These are phyloP conservation scores for Ceraclea dissimilis DNA, from an alignment of 2,888 invertebrate genomes.

Conservation along the genomic window DNA sequence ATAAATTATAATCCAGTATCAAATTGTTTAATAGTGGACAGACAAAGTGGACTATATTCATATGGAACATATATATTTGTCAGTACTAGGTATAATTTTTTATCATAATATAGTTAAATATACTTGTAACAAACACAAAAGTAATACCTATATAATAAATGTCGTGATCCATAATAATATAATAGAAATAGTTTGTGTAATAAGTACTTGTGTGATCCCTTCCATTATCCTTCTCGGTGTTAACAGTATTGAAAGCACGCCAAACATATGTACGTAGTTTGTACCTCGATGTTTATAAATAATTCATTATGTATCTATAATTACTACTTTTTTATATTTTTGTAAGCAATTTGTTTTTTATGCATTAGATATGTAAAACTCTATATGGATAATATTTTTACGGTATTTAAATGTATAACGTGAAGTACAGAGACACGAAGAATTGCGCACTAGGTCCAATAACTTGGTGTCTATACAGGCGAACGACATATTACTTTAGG, in stretches of 20 bases:
- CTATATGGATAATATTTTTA: background rate
- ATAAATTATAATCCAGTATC: background rate
- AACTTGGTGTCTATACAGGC: too few relatives aligned
- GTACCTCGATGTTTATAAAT: constrained; percentile 5
- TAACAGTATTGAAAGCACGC: constrained; percentile 7
- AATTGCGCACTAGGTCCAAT: too few relatives aligned
- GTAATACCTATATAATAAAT: background rate
- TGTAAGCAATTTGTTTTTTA: constrained; percentile 1
- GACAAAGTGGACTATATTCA: background rate
- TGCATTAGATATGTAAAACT: background rate
- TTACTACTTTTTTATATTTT: constrained; percentile 4
- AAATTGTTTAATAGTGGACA: background rate
- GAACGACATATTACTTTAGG: too few relatives aligned
- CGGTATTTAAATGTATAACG: too few relatives aligned
- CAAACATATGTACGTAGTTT: constrained; percentile 1
- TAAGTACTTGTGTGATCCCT: constrained; percentile 3
- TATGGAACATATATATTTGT: background rate
- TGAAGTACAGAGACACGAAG: too few relatives aligned
- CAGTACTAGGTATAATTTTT: background rate
- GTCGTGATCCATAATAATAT: constrained; percentile 1
- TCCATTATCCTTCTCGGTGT: constrained; percentile 3
- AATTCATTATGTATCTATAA: background rate
- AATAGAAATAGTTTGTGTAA: background rate
- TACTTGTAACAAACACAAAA: background rate
- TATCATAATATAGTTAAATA: background rate